phyloP scores from a whole-genome alignment of 2,113 vertebrate genomes.

The Sminthopsis crassicaudata region DNA sequence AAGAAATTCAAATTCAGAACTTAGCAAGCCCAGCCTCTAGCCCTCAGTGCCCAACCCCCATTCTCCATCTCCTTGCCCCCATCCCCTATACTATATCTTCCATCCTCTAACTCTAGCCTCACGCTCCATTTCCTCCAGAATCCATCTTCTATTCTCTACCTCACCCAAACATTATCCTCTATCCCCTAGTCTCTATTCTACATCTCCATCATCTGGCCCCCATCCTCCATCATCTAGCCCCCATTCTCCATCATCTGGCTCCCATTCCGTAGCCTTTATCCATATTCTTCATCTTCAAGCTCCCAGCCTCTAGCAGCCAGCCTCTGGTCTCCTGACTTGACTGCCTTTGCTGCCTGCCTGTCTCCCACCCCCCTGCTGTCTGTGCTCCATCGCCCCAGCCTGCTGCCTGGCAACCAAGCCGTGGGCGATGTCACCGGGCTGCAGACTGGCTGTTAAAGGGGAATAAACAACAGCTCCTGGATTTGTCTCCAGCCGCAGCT shows the following conservation, averaged over 20 bases:
- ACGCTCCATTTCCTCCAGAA: background rate
- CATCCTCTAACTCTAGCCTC: background rate
- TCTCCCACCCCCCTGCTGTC: background rate
- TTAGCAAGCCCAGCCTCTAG: background rate
- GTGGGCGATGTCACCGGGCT: slow-evolving; percentile 33
- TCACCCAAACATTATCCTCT: background rate
- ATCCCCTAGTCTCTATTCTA: background rate
- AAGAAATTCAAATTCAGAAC: background rate
- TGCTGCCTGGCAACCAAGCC: slow-evolving; percentile 54
- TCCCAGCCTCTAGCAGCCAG: background rate
- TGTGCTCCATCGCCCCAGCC: background rate
- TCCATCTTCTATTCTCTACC: background rate
- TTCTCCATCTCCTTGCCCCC: too few relatives aligned
- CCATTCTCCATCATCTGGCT: background rate
- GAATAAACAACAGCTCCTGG: slow-evolving; percentile 48
- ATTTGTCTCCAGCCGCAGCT: slow-evolving; percentile 56
- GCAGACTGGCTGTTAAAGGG: slow-evolving; percentile 47
- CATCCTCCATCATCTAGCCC: background rate
- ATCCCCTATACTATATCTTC: too few relatives aligned
- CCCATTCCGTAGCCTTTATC: background rate
- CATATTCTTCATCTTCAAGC: too few relatives aligned
- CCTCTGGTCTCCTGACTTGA: background rate
- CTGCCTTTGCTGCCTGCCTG: background rate
- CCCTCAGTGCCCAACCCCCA: background rate
- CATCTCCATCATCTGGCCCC: background rate